These are phyloP conservation scores for Erpobdella octoculata DNA, from an alignment of 2,888 invertebrate genomes.

Conservation along the genomic window DNA sequence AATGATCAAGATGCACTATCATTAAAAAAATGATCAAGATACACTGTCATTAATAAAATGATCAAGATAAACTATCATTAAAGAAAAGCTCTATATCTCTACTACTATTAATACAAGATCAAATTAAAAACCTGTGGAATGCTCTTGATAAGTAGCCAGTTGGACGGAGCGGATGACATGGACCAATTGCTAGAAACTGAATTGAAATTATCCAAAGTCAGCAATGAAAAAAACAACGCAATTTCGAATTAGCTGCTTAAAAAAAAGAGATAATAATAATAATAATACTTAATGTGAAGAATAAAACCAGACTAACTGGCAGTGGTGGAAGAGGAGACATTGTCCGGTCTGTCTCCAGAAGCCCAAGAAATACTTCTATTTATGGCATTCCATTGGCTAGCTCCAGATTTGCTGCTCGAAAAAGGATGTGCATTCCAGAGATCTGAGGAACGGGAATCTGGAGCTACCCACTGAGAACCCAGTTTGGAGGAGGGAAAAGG, in stretches of 20 bases:
- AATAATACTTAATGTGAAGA: not conserved
- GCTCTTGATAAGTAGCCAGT: conserved; percentile 25
- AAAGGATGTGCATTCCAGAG: conserved; percentile 9
- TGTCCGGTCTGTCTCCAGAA: conserved; percentile 21
- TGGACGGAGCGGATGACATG: conserved; percentile 18
- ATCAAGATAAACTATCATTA: too few relatives aligned
- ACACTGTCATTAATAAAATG: not conserved
- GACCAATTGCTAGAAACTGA: conserved; percentile 18
- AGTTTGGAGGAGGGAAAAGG: not conserved
- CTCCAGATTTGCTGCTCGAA: not conserved
- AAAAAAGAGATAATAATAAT: not conserved
- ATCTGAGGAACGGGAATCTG: not conserved
- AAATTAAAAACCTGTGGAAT: conserved; percentile 19
- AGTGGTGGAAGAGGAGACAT: not conserved
- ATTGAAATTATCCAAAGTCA: too few relatives aligned
- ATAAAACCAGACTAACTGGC: not conserved
- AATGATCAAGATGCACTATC: not conserved
- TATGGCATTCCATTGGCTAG: conserved; percentile 7
- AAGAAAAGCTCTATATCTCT: too few relatives aligned
- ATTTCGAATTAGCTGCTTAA: too few relatives aligned
- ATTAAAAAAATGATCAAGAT: not conserved
- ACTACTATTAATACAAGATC: too few relatives aligned
- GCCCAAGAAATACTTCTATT: conserved; percentile 31
- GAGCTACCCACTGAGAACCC: not conserved
- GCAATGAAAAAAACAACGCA: too few relatives aligned